Base-by-base conservation (phyloP, 2,888 invertebrate species). In the Tachina grossa region DNA sequence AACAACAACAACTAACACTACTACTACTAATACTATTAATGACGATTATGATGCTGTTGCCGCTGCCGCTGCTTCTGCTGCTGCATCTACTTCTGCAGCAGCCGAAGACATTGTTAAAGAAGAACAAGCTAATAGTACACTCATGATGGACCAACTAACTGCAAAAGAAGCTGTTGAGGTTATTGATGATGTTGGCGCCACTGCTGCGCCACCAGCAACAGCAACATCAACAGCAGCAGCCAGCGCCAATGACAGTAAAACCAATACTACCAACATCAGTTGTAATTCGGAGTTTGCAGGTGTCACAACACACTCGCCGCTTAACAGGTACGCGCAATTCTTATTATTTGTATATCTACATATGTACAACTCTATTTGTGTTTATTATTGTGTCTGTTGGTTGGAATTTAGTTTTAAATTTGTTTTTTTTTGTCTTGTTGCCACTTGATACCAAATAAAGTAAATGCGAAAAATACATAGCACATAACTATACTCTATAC, bases 201-300 rank as follows among this genome's bases (percentile, higher is more conserved):
- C 19, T 41, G 61, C 57, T 49, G 22, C 16, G n/a, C 71, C 47
- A 43, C 61, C 22, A 14, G 53, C 41, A 43, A 10, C 53, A 10
- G 16, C 75, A 22, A 41, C 72, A 57, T 10, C 79, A 65, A 47
- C 79, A 31, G 10, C 49, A 45, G 65, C 84, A 85, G 87, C 87
- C 87, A 88, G 88, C 88, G 89, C 88, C 79, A 79, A 43, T 88
- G 88, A 88, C 89, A 88, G 88, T 89, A 88, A 87, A 87, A 83
- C 89, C 89, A 89, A 87, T 87, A 87, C 84, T 83, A 89, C 88
- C 87, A 85, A 83, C 79, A 88, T 90, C 90, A 92, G 91, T 92
- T 91, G 92, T 91, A 91, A 91, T 89, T 91, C 91, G 91, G 91
- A 91, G 90, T 89, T 90, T 91, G 91, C 91, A 91, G 91, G 91